A percentile compares a stretch with the other conserved stretches of the same genome.
Conservation (phyloP, 2,113 vertebrate species). For the Entelurus aequoreus region DNA sequence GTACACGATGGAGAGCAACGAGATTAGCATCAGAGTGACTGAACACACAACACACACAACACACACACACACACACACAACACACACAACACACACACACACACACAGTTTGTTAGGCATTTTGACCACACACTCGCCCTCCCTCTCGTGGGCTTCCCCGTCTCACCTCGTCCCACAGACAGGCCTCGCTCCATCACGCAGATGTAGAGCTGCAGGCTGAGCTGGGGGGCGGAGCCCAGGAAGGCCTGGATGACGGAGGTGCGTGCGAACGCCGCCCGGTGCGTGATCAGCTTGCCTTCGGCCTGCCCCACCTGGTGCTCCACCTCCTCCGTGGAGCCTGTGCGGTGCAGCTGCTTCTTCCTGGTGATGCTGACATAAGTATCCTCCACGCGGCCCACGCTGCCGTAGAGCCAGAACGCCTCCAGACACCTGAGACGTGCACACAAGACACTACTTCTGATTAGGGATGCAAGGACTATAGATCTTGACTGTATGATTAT, state of each 20-base stretch:
- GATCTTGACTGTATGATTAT: too few species aligned
- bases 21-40: slow-evolving; percentile 90
- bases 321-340: slow-evolving; percentile 84
- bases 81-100: too few species aligned
- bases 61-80: neutral
- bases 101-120: neutral
- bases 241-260: slow-evolving; percentile 97
- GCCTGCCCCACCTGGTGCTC: slow-evolving; percentile 94
- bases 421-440: slow-evolving; percentile 82
- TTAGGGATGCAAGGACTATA: too few species aligned
- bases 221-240: slow-evolving; percentile 93
- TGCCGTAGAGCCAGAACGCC: slow-evolving; percentile 89
- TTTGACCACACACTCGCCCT: too few species aligned
- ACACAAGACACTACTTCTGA: too few species aligned
- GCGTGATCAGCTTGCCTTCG: slow-evolving; percentile 88
- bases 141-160: neutral
- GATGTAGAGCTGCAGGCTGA: slow-evolving; percentile 95
- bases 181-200: slow-evolving; percentile 79
- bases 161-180: slow-evolving; percentile 83
- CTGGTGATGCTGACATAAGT: slow-evolving; percentile 97
- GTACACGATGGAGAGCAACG: slow-evolving; percentile 92
- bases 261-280: slow-evolving; percentile 90
- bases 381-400: slow-evolving; percentile 81
- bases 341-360: slow-evolving; percentile 87
- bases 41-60: slow-evolving; percentile 29